Percentiles rank a stretch among this genome's conserved stretches.
phyloP scores from a whole-genome alignment of 2,113 vertebrate genomes.

The Orientallactaga bullata region DNA sequence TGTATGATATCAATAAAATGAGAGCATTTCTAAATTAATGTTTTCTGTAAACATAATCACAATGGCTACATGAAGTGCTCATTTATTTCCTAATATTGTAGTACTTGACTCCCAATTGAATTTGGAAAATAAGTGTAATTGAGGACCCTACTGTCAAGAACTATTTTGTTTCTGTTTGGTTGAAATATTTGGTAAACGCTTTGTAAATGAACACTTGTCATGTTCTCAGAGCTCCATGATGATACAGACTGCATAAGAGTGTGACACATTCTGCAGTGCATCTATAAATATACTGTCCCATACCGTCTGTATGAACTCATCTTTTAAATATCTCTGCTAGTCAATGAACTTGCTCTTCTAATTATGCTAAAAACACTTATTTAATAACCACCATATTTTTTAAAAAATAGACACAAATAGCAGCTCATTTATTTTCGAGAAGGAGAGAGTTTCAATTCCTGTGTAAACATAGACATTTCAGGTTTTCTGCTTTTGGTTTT shows the following conservation, averaged over 20 bases:
- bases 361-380: background rate
- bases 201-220: background rate
- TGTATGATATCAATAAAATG: background rate
- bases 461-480: background rate
- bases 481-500: background rate
- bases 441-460: background rate
- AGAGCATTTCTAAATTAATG: background rate
- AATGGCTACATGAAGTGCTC: background rate
- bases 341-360: conserved; percentile 7
- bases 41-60: background rate
- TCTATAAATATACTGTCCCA: background rate
- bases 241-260: background rate
- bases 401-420: background rate
- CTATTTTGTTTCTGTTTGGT: conserved; percentile 13
- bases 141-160: background rate
- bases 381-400: background rate
- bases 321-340: background rate
- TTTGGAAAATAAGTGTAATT: background rate
- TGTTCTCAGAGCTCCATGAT: background rate
- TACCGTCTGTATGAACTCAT: background rate
- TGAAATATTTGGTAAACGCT: background rate
- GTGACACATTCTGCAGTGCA: background rate
- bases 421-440: background rate
- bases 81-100: background rate
- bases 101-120: background rate